Percentiles rank a stretch among this genome's conserved stretches.
These are phyloP conservation scores for Drosophila rufa DNA, from an alignment of 1,140 invertebrate genomes.

Conservation along the genomic window DNA sequence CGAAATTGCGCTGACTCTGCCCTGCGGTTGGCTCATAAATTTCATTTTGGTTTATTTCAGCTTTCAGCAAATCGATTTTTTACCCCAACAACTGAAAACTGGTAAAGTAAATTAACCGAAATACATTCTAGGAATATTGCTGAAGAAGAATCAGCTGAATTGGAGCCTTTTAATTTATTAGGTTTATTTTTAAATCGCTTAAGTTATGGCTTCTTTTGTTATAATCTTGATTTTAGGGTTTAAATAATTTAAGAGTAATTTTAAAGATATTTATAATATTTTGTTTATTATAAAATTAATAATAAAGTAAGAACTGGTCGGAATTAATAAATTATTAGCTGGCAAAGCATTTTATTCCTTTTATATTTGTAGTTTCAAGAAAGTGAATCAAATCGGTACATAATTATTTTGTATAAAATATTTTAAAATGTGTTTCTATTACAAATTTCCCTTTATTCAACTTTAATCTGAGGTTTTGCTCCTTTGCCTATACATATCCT, in stretches of 20 bases:
- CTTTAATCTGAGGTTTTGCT: neutral
- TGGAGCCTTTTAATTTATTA: neutral
- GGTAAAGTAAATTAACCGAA: conserved; percentile 22
- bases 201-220: neutral
- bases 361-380: no score
- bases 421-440: neutral
- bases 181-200: neutral
- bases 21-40: conserved; percentile 50
- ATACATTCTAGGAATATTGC: conserved; percentile 25
- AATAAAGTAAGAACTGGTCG: no score
- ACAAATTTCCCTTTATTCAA: neutral
- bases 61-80: conserved; percentile 64
- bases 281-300: neutral
- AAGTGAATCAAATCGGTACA: no score
- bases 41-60: conserved; percentile 40
- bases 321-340: no score
- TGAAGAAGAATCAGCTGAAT: neutral
- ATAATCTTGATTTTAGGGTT: neutral
- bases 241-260: neutral
- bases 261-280: neutral
- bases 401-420: no score
- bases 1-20: conserved; percentile 12
- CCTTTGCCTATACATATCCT: neutral
- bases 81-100: conserved; percentile 14
- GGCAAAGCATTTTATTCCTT: no score